These are phyloP conservation scores for Strigamia crassipes DNA, from an alignment of 2,888 invertebrate genomes.

Conservation along the genomic window DNA sequence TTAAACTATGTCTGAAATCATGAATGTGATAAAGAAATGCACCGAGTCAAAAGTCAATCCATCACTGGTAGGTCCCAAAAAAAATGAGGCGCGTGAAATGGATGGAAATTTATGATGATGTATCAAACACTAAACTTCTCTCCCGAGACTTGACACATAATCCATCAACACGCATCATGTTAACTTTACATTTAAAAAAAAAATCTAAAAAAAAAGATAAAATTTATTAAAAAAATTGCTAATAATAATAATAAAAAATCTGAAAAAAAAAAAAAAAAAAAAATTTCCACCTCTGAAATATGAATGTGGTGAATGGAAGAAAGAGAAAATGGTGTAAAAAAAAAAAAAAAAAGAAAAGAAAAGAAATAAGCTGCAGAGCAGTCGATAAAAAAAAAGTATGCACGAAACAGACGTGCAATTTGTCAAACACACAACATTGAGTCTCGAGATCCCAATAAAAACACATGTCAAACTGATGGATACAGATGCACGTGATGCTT, in stretches of 20 bases:
- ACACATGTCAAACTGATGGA: conserved; percentile 36
- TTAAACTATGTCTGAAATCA: not conserved
- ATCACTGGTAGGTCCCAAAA: conserved; percentile 1
- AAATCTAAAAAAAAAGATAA: not conserved
- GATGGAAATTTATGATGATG: conserved; percentile 42
- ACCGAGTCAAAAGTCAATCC: conserved; percentile 26
- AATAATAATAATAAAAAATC: not conserved
- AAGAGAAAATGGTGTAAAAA: not conserved
- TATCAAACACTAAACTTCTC: conserved; percentile 37
- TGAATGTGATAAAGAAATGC: not conserved
- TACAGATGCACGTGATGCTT: conserved; percentile 32
- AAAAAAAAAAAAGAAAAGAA: not conserved
- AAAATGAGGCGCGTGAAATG: conserved; percentile 17
- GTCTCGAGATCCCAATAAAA: conserved; percentile 40
- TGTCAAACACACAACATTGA: conserved; percentile 30
- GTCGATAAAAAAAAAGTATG: conserved; percentile 34
- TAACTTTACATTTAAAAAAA: not conserved
- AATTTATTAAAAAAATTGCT: not conserved
- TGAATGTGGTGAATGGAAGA: not conserved
- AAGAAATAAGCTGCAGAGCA: not conserved
- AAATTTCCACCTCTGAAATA: not conserved
- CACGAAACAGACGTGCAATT: conserved; percentile 33
- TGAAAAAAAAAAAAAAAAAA: not conserved
- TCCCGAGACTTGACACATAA: conserved; percentile 32
- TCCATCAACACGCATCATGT: conserved; percentile 33